phyloP scores from a whole-genome alignment of 2,888 invertebrate genomes.

The Melanargia galathea region DNA sequence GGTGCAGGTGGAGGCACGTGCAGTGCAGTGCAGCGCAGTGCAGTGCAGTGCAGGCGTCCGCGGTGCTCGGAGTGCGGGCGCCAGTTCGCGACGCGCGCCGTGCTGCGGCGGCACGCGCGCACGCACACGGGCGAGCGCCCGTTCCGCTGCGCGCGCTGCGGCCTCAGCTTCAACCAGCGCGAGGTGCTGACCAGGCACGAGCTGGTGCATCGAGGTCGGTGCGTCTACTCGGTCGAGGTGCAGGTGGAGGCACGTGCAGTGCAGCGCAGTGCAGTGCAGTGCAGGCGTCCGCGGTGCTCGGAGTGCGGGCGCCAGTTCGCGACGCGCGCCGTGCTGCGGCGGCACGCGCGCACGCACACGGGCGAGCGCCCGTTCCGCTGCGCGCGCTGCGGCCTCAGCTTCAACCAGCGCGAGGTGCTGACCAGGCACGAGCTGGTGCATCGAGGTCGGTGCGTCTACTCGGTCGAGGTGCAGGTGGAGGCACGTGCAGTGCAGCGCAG shows the following conservation, averaged over 20 bases:
- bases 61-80: constrained; percentile 83
- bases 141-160: constrained; percentile 57
- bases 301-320: constrained; percentile 86
- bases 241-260: too few relatives aligned
- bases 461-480: too few relatives aligned
- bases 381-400: constrained; percentile 64
- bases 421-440: constrained; percentile 82
- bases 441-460: constrained; percentile 18
- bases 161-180: constrained; percentile 85
- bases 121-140: constrained; percentile 83
- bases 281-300: constrained; percentile 60
- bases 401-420: constrained; percentile 88
- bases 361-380: constrained; percentile 75
- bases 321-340: not conserved
- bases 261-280: too few relatives aligned
- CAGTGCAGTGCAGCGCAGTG: too few relatives aligned
- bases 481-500: too few relatives aligned
- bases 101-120: not conserved
- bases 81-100: constrained; percentile 76
- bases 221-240: too few relatives aligned
- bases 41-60: constrained; percentile 42
- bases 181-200: constrained; percentile 86
- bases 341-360: constrained; percentile 72
- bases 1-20: too few relatives aligned
- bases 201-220: constrained; percentile 51